Conservation (phyloP, 2,888 invertebrate genomes). For the Lepidonotus clava region DNA sequence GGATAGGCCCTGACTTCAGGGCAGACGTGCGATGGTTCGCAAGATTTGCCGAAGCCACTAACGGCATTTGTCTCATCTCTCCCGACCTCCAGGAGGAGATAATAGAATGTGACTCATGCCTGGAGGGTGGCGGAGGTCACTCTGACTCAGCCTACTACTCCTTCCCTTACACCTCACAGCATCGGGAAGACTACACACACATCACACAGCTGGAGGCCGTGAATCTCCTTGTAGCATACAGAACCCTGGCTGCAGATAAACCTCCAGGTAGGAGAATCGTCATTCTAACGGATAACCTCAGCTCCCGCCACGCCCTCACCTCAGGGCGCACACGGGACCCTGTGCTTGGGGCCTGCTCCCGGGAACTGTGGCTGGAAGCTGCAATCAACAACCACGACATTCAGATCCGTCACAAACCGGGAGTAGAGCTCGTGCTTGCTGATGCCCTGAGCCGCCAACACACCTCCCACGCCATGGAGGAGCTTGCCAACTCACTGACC, state of each 20-base stretch:
- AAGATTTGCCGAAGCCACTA: background rate
- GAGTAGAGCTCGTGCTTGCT: background rate
- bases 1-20: no score
- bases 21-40: no score
- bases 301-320: background rate
- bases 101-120: background rate
- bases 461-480: no score
- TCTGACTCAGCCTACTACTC: background rate
- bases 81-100: background rate
- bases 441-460: no score
- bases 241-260: background rate
- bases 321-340: background rate
- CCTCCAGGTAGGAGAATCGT: no score
- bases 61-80: background rate
- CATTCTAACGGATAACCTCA: no score
- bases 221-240: background rate
- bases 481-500: no score
- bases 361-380: background rate
- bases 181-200: no score
- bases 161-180: no score
- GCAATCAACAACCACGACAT: background rate
- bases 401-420: background rate
- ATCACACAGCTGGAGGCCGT: background rate
- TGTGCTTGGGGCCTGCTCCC: background rate
- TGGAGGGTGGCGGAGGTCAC: background rate